Base-by-base conservation (phyloP, 2,888 invertebrate species). In the Metopia argyrocephala region DNA sequence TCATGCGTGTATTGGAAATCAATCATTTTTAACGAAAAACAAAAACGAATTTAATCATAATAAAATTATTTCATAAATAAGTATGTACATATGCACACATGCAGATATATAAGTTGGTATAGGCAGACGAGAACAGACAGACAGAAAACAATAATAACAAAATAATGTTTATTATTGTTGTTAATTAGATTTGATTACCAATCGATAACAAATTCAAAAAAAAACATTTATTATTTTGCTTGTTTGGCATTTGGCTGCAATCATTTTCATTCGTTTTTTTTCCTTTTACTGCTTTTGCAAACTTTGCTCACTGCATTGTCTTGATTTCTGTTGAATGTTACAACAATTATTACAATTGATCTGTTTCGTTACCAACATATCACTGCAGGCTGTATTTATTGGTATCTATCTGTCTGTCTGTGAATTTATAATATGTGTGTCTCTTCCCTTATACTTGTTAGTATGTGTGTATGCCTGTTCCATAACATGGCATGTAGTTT, bases 181-280 rank as follows among this genome's bases (percentile, higher is more conserved):
- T 76, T 81, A 81, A 81, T 81, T 81, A 81, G 76, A 76, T 76
- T 69, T 81, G 80, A 81, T 81, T 81, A 76, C 74, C 74, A 76
- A 69, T 74, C 69, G 64, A 73, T 31, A 62, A 48, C 38, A 38
- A 46, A 3, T 5, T 5, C 21, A 57, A 56, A 7, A 27, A 12
- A 3, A 38, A 45, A 27, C 66, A 18, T n/a, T n/a, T n/a, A n/a
- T n/a, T n/a, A n/a, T n/a, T n/a, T n/a, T n/a, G 20, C 57, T 52
- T 15, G 46, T 50, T 38, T 38, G 50, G 25, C 61, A 68, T 68
- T 61, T 66, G 52, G 46, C 31, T 62, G n/a, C n/a, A n/a, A n/a
- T 69, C 23, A 62, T 20, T 61, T 54, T 48, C 15, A 18, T 12
- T 18, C 20, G n/a, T 52, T 56, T 69, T 6, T 31, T 46, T 64